Evolutionary conservation across 1,140 invertebrate genomes (phyloP).

Genomic region (Drosophila dunni): DNA sequence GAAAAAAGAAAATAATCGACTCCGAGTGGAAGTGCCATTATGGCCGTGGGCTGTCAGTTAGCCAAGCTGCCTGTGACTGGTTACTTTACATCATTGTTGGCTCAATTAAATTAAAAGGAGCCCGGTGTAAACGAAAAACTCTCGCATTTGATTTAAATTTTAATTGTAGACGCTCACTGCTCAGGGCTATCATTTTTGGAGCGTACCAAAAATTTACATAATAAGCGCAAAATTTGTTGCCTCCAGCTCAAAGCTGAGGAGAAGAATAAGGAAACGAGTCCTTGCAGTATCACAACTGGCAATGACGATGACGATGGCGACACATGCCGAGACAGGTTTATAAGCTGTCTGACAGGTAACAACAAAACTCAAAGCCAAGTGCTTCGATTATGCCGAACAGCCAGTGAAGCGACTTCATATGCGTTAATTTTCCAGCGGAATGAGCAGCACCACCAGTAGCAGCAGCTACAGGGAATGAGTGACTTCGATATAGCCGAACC

Average conservation of each 20-base stretch:
- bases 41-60: slow-evolving; percentile 53
- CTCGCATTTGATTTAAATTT: slow-evolving; percentile 78
- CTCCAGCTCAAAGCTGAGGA: background rate
- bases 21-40: slow-evolving; percentile 52
- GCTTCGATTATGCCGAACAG: slow-evolving; percentile 71
- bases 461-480: slow-evolving; percentile 28
- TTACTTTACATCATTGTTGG: slow-evolving; percentile 59
- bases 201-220: slow-evolving; percentile 69
- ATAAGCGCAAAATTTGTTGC: slow-evolving; percentile 69
- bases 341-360: slow-evolving; percentile 58
- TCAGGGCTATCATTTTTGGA: slow-evolving; percentile 68
- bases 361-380: slow-evolving; percentile 54
- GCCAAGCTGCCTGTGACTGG: slow-evolving; percentile 41
- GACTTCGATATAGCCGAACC: slow-evolving; percentile 19
- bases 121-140: slow-evolving; percentile 16
- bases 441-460: slow-evolving; percentile 46
- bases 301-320: slow-evolving; percentile 44
- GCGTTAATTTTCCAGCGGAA: slow-evolving; percentile 79
- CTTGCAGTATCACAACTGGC: slow-evolving; percentile 25
- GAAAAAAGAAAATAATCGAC: slow-evolving; percentile 17
- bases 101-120: slow-evolving; percentile 74
- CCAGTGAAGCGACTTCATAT: slow-evolving; percentile 53
- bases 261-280: slow-evolving; percentile 8
- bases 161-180: slow-evolving; percentile 74
- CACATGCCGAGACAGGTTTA: slow-evolving; percentile 72